Evolutionary conservation across 1,140 invertebrate genomes (phyloP), one percentile per base, ranked within the genome.

Genomic region (Prorops nasuta): DNA sequence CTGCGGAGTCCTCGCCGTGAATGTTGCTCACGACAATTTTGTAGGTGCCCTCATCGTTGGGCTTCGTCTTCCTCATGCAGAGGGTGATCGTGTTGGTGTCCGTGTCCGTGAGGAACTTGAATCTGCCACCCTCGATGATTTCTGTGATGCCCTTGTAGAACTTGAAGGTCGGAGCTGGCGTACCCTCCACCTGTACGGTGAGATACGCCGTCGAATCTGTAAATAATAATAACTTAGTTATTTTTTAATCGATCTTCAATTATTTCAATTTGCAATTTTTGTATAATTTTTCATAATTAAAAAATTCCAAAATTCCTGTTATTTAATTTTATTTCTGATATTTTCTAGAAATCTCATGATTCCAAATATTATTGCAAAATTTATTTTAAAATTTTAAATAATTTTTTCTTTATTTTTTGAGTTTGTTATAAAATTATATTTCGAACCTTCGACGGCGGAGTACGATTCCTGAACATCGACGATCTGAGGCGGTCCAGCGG

Each of bases 31-130:
- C 85, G 43, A 93, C 86, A 62, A 98, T 84, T 70, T 90, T 94
- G 79, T 98, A 99, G 72, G 92, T 92, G 22, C 94, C 94, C 79
- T 99, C 97, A 86, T 99, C 97, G 66, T 92, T 93, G 10, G 92
- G 88, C 72, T 97, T 96, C 54, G 92, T 86, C 82, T 98, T 98
- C 63, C 92, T 85, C 79, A 98, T 97, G 72, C 92, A 94, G 38
- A 98, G 81, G 17, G 92, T 94, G 58, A 98, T 90, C 20, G 87
- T 84, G 67, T 95, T 95, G 35, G 84, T 88, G 63, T 92, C 88
- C 19, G 91, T 89, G 73, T 97, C 92, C 9, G 93, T 94, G 37
- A 92, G 78, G 67, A 93, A 92, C 69, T 93, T 94, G 78, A 94
- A 96, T 48, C 94, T 84, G 58, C 93, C 94, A 49, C 92, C 92